Base-by-base conservation (phyloP, 2,113 vertebrate species). In the Barnardius zonarius region DNA sequence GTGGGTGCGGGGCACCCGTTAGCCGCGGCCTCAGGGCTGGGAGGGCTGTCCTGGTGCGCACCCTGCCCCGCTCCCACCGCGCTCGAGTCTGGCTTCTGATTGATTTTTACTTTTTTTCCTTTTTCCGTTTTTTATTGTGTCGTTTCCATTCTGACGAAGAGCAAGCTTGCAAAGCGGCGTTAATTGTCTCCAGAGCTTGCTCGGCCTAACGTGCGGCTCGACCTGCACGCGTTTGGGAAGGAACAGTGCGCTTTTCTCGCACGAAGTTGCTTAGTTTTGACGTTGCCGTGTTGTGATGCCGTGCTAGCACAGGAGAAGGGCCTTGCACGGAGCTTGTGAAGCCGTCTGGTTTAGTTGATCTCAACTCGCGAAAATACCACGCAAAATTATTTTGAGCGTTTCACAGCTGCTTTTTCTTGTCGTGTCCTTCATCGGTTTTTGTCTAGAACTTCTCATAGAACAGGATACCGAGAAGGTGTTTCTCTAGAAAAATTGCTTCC, bases 261-360 rank as follows among this genome's bases (percentile, higher is more conserved):
- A 17, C n/a, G 59, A 25, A 37, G 59, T 17, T 37, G n/a, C n/a
- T 62, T 35, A 24, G 35, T 59, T 35, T 59, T 35, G 33, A 10
- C n/a, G 23, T 37, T 62, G 59, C 59, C 15, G 10, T 59, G 33
- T 35, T 59, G n/a, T 35, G 57, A 22, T 37, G 59, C 57, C 20
- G 8, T 23, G 57, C 57, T 59, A 10, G 57, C 57, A 14, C 57
- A 7, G 33, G 57, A 24, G 57, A 59, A 59, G n/a, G 59, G n/a
- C n/a, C 14, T 62, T 37, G n/a, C 23, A 37, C 59, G 23, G 59
- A 62, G 59, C 15, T 17, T 37, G 23, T 23, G 61, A 23, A 55
- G 11, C 25, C 8, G 2, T 2, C 27, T 19, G 0, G 4, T 66
- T 12, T 15, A 10, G 13, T 55, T 41, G 13, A 7, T n/a, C 15